These are phyloP conservation scores for Phalanger gymnotis DNA, from an alignment of 2,797 vertebrate genomes.

Conservation along the genomic window DNA sequence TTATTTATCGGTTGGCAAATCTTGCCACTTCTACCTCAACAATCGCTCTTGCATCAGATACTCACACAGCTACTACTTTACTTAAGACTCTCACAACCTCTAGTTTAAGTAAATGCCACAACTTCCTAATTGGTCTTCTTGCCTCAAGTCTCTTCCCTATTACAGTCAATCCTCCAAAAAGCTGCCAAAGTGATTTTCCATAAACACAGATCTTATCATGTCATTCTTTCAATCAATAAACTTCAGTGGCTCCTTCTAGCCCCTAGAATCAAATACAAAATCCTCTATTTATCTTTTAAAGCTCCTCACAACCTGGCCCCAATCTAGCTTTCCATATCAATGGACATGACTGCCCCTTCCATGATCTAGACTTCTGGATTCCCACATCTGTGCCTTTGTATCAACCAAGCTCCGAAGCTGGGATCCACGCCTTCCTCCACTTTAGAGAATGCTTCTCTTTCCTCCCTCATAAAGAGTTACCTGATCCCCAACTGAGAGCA, in stretches of 20 bases:
- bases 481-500: not conserved
- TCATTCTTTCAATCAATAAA: not conserved
- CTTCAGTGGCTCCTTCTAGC: not conserved
- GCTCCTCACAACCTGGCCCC: not conserved
- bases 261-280: not conserved
- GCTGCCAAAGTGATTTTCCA: not conserved
- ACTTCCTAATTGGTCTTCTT: not conserved
- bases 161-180: not conserved
- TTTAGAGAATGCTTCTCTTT: not conserved
- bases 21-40: not conserved
- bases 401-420: not conserved
- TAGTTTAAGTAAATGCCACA: not conserved
- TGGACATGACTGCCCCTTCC: not conserved
- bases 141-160: not conserved
- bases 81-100: not conserved
- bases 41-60: not conserved
- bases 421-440: not conserved
- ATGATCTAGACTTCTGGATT: not conserved
- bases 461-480: not conserved
- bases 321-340: not conserved
- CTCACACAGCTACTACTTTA: not conserved
- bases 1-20: not conserved
- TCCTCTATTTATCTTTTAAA: not conserved
- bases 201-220: not conserved
- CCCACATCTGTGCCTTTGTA: not conserved